Base-by-base conservation (phyloP, 2,113 vertebrate species). In the Lophotis ruficrista region DNA sequence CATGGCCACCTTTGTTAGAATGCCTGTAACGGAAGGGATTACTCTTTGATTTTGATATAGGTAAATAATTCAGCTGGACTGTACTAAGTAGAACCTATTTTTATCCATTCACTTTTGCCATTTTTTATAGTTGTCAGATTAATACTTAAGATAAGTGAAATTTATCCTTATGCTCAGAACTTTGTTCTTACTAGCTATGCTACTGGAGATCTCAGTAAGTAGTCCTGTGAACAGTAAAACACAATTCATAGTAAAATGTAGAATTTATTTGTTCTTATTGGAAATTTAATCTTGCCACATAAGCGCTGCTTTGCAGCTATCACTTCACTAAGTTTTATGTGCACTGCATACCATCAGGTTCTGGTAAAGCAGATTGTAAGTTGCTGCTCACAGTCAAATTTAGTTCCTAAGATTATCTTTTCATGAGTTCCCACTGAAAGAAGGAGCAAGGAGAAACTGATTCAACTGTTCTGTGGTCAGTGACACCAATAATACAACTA, bases 21-120 rank as follows among this genome's bases (percentile, higher is more conserved):
- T 92, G 94, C 93, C 92, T 96, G 56, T 96, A 90, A 88, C 93
- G 96, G 83, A 95, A 93, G 96, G 91, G 73, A 61, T 86, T 91
- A 90, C 96, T 92, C 88, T 95, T 95, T 71, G 89, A 75, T 93
- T 97, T 96, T 96, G 79, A 92, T 90, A 78, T 91, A 89, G 87
- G 85, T 60, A 91, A 93, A 96, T 96, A 87, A 77, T 94, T 94
- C 97, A 98, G 97, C 96, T 97, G 97, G 96, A 96, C 96, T 97
- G 95, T 97, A 87, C 87, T 93, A 90, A 90, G 65, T 89, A 96
- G 90, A 76, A 94, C 75, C 38, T 60, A 94, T 96, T 96, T 97
- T 83, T 95, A 94, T 87, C 94, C 71, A 76, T 90, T 91, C 86
- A 76, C 91, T 92, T 87, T 61, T 83, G 69, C 38, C 48, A 35